phyloP scores from a whole-genome alignment of 1,140 invertebrate species.

The Drosophila orena region DNA sequence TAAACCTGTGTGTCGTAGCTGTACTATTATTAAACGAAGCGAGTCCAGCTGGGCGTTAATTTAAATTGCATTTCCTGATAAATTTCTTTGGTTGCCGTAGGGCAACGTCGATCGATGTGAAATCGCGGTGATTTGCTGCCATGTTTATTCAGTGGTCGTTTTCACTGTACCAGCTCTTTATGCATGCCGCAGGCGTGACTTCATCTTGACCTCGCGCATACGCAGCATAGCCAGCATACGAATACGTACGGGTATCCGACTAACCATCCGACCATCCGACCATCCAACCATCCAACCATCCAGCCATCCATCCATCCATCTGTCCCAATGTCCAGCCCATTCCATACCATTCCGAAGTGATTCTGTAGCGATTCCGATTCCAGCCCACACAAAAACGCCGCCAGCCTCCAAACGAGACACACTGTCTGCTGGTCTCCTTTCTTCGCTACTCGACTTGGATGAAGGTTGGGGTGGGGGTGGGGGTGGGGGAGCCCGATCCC shows the following conservation, averaged over 20 bases:
- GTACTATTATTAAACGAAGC: too few relatives aligned
- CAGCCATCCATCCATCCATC: slow-evolving; percentile 32
- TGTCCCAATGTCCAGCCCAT: slow-evolving; percentile 30
- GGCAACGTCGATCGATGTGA: slow-evolving; percentile 24
- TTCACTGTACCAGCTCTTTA: slow-evolving; percentile 42
- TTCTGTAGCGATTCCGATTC: slow-evolving; percentile 32
- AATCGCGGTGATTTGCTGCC: slow-evolving; percentile 23
- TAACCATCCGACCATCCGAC: slow-evolving; percentile 28
- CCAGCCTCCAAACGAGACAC: slow-evolving; percentile 57
- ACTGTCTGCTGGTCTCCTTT: slow-evolving; percentile 51
- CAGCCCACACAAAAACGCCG: slow-evolving; percentile 58
- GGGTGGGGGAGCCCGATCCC: too few relatives aligned
- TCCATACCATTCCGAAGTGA: slow-evolving; percentile 17
- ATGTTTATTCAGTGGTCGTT: slow-evolving; percentile 34
- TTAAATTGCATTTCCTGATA: neutral
- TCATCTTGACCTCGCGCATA: slow-evolving; percentile 76
- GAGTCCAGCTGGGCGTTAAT: neutral
- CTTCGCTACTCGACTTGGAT: neutral
- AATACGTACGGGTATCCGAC: slow-evolving; percentile 30
- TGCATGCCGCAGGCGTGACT: slow-evolving; percentile 73
- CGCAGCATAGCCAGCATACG: slow-evolving; percentile 36
- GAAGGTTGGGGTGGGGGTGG: too few relatives aligned
- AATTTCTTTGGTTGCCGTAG: neutral
- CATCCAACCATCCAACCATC: slow-evolving; percentile 31
- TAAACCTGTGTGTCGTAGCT: too few relatives aligned